Evolutionary conservation across 2,113 vertebrate genomes (phyloP).

Genomic region (Macrotis lagotis): DNA sequence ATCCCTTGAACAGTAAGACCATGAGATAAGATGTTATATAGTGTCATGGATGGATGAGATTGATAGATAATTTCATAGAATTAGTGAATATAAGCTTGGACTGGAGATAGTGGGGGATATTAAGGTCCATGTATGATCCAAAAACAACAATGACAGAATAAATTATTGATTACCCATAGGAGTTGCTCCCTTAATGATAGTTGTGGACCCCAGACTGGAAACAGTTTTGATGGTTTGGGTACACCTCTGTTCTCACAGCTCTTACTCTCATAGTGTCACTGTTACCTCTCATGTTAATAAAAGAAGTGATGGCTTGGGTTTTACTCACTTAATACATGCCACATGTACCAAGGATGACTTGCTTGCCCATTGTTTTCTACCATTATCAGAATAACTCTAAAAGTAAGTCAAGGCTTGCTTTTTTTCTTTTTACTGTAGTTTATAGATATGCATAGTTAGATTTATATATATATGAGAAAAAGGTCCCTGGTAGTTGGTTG

Average conservation of each 20-base stretch:
- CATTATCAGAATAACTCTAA: background rate
- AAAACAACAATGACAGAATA: background rate
- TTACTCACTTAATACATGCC: background rate
- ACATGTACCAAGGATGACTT: background rate
- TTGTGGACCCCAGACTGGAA: background rate
- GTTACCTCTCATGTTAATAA: background rate
- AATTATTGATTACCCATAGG: background rate
- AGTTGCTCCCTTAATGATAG: background rate
- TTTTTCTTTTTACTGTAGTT: background rate
- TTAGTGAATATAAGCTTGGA: background rate
- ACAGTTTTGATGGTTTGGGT: background rate
- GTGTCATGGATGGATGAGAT: background rate
- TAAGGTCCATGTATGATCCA: background rate
- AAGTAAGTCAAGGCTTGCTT: background rate
- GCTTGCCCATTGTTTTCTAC: background rate
- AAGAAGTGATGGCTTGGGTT: background rate
- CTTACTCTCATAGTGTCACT: background rate
- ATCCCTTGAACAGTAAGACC: background rate
- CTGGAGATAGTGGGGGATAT: background rate
- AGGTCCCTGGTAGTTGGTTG: background rate
- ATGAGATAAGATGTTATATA: background rate
- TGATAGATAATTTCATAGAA: background rate
- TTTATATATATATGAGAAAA: background rate
- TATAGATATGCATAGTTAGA: background rate
- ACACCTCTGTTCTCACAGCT: background rate